Conservation (phyloP, 2,797 vertebrate species). For the Taenioides sp. region DNA sequence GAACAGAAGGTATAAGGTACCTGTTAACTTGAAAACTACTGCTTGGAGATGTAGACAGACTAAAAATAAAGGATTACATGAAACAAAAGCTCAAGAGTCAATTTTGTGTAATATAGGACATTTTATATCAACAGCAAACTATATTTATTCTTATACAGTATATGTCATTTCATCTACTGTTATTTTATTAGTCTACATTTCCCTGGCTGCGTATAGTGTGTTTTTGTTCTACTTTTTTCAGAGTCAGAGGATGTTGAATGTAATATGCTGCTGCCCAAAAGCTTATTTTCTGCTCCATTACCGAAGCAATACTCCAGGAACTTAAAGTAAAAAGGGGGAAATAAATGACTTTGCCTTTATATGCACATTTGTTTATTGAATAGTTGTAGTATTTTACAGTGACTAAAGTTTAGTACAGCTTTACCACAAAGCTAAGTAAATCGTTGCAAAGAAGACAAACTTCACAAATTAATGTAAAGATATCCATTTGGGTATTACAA, state of each 20-base stretch:
- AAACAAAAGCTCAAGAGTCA: no score
- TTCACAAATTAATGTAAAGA: neutral
- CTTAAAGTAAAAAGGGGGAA: neutral
- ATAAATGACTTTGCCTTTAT: neutral
- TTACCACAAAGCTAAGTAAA: neutral
- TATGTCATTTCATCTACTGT: neutral
- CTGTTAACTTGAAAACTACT: no score
- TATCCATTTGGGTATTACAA: no score
- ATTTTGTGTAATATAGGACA: no score
- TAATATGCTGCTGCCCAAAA: neutral
- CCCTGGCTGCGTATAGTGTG: neutral
- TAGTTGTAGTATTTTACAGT: neutral
- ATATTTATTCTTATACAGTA: neutral
- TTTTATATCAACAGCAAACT: no score
- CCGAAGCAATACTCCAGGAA: slow-evolving; percentile 8
- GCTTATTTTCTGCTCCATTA: slow-evolving; percentile 8
- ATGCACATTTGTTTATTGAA: neutral
- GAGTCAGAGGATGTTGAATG: slow-evolving; percentile 2
- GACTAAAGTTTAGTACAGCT: neutral
- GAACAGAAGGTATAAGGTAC: no score
- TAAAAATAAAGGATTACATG: no score
- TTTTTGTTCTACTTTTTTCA: neutral
- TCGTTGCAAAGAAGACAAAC: neutral
- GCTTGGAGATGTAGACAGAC: no score
- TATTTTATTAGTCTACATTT: neutral